phyloP scores from a whole-genome alignment of 1,140 invertebrate species.

The Pogonus chalceus region DNA sequence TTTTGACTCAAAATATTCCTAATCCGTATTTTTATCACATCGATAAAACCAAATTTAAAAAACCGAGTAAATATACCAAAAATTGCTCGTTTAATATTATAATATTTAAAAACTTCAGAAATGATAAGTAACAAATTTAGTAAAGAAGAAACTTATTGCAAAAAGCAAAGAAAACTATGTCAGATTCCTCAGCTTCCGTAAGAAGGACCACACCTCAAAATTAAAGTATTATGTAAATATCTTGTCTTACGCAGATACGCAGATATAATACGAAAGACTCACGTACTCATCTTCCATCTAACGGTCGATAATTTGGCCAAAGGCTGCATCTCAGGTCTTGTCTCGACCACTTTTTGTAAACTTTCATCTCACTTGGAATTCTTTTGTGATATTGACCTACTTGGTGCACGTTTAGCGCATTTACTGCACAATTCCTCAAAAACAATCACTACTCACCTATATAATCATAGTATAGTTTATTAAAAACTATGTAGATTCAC shows the following conservation, averaged over 20 bases:
- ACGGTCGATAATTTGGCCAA: constrained; percentile 1
- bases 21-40: not conserved
- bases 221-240: constrained; percentile 1
- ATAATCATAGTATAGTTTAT: not conserved
- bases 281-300: not conserved
- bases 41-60: not conserved
- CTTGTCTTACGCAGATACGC: not conserved
- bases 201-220: not conserved
- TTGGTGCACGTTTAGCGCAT: not conserved
- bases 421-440: not conserved
- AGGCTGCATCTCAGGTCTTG: not conserved
- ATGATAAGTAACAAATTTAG: not conserved
- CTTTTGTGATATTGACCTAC: constrained; percentile 3
- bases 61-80: not conserved
- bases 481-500: not conserved
- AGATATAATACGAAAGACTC: not conserved
- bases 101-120: not conserved
- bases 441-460: too few relatives aligned
- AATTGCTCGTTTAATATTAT: not conserved
- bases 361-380: constrained; percentile 6
- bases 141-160: not conserved
- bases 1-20: too few relatives aligned
- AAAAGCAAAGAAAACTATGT: not conserved
- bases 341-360: constrained; percentile 6
- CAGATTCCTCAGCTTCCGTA: too few relatives aligned